These are phyloP conservation scores for Trichosurus vulpecula DNA, from an alignment of 2,797 vertebrate genomes.

Conservation along the genomic window DNA sequence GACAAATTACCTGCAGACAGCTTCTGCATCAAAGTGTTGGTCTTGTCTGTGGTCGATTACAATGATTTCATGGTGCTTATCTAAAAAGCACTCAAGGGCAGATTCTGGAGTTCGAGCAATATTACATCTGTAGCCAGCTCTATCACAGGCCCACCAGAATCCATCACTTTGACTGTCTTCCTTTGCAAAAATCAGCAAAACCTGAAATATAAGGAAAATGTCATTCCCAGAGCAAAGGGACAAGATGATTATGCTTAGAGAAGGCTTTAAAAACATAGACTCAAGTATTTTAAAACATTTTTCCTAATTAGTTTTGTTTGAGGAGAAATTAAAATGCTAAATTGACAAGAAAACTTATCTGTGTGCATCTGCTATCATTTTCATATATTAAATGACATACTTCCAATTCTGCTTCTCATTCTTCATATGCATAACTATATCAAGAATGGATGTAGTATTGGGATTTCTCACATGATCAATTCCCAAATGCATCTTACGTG, in stretches of 20 bases:
- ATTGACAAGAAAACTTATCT: not conserved
- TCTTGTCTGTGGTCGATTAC: conserved; percentile 93
- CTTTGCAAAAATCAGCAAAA: conserved; percentile 95
- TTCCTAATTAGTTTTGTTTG: conserved; percentile 40
- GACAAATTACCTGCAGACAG: conserved; percentile 90
- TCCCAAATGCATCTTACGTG: not conserved
- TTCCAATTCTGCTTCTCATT: not conserved
- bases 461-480: not conserved
- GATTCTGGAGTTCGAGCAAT: conserved; percentile 93
- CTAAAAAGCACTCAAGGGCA: conserved; percentile 94
- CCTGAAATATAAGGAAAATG: conserved; percentile 85
- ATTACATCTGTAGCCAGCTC: conserved; percentile 93
- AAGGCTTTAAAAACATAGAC: not conserved
- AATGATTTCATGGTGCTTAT: conserved; percentile 96
- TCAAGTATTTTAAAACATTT: conserved; percentile 3
- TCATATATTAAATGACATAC: not conserved
- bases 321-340: conserved; percentile 1
- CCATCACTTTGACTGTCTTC: conserved; percentile 97
- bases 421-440: not conserved
- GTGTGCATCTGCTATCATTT: not conserved
- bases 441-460: not conserved
- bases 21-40: conserved; percentile 91
- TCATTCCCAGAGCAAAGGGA: not conserved
- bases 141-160: conserved; percentile 98
- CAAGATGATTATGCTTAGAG: not conserved